These are phyloP conservation scores for Ephydatia muelleri DNA, from an alignment of 37 sponge, comb jelly and placozoan species.

Conservation along the genomic window DNA sequence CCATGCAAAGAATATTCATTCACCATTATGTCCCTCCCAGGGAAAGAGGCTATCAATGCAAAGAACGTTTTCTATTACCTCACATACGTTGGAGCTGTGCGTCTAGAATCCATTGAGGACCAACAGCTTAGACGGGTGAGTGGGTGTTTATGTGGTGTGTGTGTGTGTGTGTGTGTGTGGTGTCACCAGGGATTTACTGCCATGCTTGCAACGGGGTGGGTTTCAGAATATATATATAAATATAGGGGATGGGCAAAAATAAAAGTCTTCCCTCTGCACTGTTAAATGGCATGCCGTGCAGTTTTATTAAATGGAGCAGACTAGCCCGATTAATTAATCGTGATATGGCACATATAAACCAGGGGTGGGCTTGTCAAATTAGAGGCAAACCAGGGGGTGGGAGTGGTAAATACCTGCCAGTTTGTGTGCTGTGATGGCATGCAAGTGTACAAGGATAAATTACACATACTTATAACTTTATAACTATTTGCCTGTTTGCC, in stretches of 20 bases:
- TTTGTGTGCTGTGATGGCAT: not conserved
- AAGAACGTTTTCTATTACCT: conserved; percentile 87
- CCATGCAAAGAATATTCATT: too few species aligned
- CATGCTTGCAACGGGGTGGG: not conserved
- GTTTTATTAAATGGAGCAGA: not conserved
- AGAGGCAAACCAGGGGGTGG: not conserved
- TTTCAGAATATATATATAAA: not conserved
- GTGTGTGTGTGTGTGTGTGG: too few species aligned
- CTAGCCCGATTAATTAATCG: too few species aligned
- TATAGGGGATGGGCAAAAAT: too few species aligned
- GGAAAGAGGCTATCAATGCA: conserved; percentile 63
- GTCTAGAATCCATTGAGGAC: conserved; percentile 63
- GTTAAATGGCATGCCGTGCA: not conserved
- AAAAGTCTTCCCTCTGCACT: too few species aligned
- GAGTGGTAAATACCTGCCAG: not conserved
- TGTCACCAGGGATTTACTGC: not conserved
- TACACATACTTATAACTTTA: too few species aligned
- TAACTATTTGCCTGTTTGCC: too few species aligned
- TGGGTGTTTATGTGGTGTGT: too few species aligned
- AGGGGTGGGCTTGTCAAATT: not conserved
- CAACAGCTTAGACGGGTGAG: conserved; percentile 37
- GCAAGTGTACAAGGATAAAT: not conserved
- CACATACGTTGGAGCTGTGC: conserved; percentile 77
- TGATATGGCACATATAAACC: too few species aligned
- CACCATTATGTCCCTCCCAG: too few species aligned